Base-by-base conservation (phyloP, 2,888 invertebrate genomes). In the Eupithecia inturbata region DNA sequence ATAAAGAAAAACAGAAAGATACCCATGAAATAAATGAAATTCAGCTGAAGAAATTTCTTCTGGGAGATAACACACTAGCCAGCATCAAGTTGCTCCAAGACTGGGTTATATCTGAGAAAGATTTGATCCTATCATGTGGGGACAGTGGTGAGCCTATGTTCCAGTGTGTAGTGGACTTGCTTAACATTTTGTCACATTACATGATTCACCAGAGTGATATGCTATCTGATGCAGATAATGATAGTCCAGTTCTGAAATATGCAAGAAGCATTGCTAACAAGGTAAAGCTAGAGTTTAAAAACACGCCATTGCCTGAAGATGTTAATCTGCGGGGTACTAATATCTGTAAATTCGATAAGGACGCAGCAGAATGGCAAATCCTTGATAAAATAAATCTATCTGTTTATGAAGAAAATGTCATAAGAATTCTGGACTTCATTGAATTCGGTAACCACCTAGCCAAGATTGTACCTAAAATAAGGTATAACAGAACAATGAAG, bases 91-190 rank as follows among this genome's bases (percentile, higher is more conserved):
- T 98, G 78, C 95, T 98, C 77, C 97, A 96, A 86, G 98, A 98
- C 88, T 98, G 98, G 98, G 94, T 98, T 80, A 95, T 95, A 71
- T 96, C 96, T 70, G 97, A 98, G 89, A 96, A 96, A 71, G 96
- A 97, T 77, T 96, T 98, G 33, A 95, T 98, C 36, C 95, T 96
- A 79, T 96, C 97, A 1, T 97, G 97, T 88, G 97, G 97, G 26
- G 96, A 96, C 85, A 97, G 97, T 83, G 97, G 97, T 36, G 96
- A 96, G 64, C 96, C 96, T 67, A 93, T 98, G 71, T 96, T 98
- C 86, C 96, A 97, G 83, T 96, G 98, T 88, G 96, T 98, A 36
- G 96, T 97, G 67, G 96, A 96, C 79, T 91, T 98, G 70, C 91
- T 98, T 12, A 98, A 98, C 91, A 96, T 98, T 80, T 95, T 98